phyloP scores from a whole-genome alignment of 2,113 vertebrate species.

The Zosterops borbonicus region DNA sequence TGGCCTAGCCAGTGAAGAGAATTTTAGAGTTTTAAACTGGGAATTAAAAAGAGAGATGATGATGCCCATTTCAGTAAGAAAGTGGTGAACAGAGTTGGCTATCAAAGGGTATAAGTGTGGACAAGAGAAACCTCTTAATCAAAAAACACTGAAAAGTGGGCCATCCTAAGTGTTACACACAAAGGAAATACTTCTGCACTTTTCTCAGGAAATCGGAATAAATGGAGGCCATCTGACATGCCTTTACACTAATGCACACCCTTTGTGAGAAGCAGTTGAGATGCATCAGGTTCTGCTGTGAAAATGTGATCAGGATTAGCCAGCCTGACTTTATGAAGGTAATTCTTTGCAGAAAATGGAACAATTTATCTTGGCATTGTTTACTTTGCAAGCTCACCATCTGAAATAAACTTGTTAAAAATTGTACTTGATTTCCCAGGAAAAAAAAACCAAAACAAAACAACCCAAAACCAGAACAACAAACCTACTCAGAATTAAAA shows the following conservation, averaged over 20 bases:
- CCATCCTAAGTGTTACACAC: background rate
- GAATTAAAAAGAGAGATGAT: background rate
- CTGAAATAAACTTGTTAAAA: background rate
- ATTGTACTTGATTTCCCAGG: background rate
- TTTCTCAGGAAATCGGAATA: background rate
- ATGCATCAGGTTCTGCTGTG: background rate
- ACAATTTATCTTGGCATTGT: background rate
- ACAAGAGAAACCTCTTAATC: background rate
- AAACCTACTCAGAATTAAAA: background rate
- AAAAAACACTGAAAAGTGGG: background rate
- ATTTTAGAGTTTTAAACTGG: background rate
- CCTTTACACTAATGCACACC: background rate
- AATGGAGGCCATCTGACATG: background rate
- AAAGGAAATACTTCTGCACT: background rate
- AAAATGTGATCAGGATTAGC: background rate
- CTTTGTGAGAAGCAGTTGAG: background rate
- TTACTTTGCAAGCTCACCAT: background rate
- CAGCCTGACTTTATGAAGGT: background rate
- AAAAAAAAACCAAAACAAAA: background rate
- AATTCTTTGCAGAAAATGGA: background rate
- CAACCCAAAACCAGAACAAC: background rate
- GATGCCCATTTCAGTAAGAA: background rate
- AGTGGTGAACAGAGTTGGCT: background rate
- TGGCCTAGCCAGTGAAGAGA: background rate
- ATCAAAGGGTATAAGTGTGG: background rate